Percentiles rank a stretch among this genome's conserved stretches.
phyloP scores from a whole-genome alignment of 2,797 vertebrate species.

The Eulemur mongoz region DNA sequence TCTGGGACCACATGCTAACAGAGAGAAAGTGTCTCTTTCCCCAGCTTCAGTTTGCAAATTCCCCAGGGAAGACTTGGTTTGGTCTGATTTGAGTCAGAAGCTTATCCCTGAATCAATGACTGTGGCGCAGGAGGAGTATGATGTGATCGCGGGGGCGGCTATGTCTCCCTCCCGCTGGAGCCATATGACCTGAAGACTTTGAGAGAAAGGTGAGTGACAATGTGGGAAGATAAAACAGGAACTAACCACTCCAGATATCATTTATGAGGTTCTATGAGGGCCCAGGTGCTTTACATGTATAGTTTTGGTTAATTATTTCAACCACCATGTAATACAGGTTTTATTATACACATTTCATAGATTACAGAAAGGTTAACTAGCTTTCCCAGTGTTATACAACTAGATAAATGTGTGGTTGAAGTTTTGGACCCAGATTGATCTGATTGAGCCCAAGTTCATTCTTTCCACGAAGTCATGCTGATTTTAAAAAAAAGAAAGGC shows the following conservation, averaged over 20 bases:
- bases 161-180: neutral
- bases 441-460: neutral
- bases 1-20: neutral
- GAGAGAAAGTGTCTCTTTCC: neutral
- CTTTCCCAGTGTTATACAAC: neutral
- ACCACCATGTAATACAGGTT: neutral
- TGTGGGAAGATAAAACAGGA: neutral
- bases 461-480: neutral
- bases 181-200: neutral
- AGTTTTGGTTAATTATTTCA: neutral
- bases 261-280: neutral
- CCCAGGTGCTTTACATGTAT: neutral
- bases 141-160: neutral
- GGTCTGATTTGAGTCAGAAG: neutral
- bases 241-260: neutral
- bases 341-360: neutral
- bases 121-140: neutral
- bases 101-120: neutral
- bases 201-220: neutral
- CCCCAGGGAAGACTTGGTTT: neutral
- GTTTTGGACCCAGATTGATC: neutral
- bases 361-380: neutral
- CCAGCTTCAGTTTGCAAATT: neutral
- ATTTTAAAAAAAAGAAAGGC: neutral
- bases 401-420: neutral